Base-by-base conservation (phyloP, 1,140 invertebrate species). In the Sipha flava region DNA sequence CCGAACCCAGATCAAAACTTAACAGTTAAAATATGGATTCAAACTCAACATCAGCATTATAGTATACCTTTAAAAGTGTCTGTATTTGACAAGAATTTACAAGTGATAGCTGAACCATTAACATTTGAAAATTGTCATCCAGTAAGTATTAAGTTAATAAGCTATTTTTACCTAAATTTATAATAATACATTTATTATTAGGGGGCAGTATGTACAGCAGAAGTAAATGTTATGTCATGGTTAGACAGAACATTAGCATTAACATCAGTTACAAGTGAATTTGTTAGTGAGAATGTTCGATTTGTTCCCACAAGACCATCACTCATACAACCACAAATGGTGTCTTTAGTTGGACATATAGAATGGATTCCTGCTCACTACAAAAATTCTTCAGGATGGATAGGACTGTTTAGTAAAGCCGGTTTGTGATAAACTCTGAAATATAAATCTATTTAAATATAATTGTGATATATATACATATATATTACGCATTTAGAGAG, bases 211-310 rank as follows among this genome's bases (percentile, higher is more conserved):
- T 77, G 73, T 10, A 77, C 73, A 26, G 73, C 73, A 29, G 73
- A 77, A 77, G 73, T 77, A n/a, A 59, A 77, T 77, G 73, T 77
- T 23, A 77, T 77, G 73, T 77, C 73, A 14, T 77, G 73, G 73
- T 26, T 77, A 18, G 73, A 77, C 16, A 59, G 73, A 77, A 77
- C 52, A 57, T 77, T 77, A 57, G 73, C 73, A 23, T 57, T 77
- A 2, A 77, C 73, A 5, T 77, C 73, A 26, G 73, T 77, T 5
- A 77, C 73, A 12, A 77, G 73, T 77, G 73, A 77, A 77, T 77
- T 77, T 43, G 73, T 77, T 18, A 77, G 73, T 59, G 73, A 77
- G 23, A 77, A 77, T 57, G 49, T 77, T n/a, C 29, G 73, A n/a
- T 77, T 77, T 59, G 49, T 77, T 40, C 73, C 73, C 0, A 57